Evolutionary conservation across 2,888 invertebrate species (phyloP).

Genomic region (Erannis defoliaria): DNA sequence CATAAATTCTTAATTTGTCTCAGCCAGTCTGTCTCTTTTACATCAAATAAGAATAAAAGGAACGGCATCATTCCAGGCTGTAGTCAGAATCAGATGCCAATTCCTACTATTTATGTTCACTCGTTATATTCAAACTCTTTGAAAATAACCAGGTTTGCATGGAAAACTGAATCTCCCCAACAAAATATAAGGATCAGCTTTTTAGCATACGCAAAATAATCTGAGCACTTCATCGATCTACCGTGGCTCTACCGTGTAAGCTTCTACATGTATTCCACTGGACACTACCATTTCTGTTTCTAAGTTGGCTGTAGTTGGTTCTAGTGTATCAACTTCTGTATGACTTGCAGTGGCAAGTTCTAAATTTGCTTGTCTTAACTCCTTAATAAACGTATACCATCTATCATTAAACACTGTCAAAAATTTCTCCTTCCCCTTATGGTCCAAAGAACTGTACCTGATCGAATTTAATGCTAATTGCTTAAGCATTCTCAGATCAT

Average conservation of each 20-base stretch:
- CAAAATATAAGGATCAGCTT: neutral
- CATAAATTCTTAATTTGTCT: no score
- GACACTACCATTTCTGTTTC: neutral
- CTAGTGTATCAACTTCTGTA: neutral
- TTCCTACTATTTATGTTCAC: no score
- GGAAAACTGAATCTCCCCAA: neutral
- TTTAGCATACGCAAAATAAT: slow-evolving; percentile 3
- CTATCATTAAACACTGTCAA: slow-evolving; percentile 58
- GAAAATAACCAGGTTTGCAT: neutral
- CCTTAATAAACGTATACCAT: slow-evolving; percentile 69
- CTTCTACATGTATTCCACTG: neutral
- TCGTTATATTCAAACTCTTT: no score
- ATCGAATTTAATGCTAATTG: slow-evolving; percentile 92
- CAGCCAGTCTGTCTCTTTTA: no score
- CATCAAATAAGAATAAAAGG: no score
- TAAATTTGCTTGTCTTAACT: slow-evolving; percentile 44
- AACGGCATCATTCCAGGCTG: no score
- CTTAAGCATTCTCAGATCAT: slow-evolving; percentile 91
- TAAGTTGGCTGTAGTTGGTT: neutral
- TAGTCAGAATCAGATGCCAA: no score
- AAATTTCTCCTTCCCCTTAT: slow-evolving; percentile 55
- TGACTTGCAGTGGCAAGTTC: neutral
- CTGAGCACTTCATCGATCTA: neutral
- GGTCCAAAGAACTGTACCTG: slow-evolving; percentile 86
- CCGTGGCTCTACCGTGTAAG: slow-evolving; percentile 1